Base-by-base conservation (phyloP, 2,113 vertebrate genomes). In the Megaceryle maxima region DNA sequence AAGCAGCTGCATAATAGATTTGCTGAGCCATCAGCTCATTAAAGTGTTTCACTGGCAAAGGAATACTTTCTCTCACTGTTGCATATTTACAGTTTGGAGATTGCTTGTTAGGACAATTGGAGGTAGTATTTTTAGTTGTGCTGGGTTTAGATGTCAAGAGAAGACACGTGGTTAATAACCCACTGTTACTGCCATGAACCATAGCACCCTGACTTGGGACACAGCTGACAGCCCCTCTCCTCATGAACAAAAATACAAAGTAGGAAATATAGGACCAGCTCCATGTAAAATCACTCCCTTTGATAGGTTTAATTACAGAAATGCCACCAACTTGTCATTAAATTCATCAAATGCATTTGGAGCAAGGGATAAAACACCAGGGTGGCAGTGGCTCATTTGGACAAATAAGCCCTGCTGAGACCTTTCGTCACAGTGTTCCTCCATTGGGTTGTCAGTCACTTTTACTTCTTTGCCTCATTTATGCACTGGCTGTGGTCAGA, bases 1-100 rank as follows among this genome's bases (percentile, higher is more conserved):
- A 95, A 95, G 55, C 83, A 79, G 79, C 83, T 96, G 78, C 80
- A 74, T 77, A 81, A 82, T 91, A 83, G 77, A 91, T 92, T 94
- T 96, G 94, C 94, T 96, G 94, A 95, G 68, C 78, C 90, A 95
- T 96, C 83, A 75, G 70, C 93, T 97, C 95, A 88, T 94, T 95
- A 91, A 90, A 95, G 80, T 87, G 80, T 94, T 95, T 95, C 95
- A 86, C 62, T 88, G 73, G 83, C 90, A 92, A 97, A 91, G 50
- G 91, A 93, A 88, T 86, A 86, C 75, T 93, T 94, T 90, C 70
- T 83, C 80, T 80, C 69, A 20, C 88, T 93, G 78, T 86, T 95
- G 88, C 81, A 83, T 97, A 92, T 97, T 95, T 97, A 91, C 89
- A 93, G 53, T 97, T 92, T 92, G 89, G 92, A 87, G 78, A 88